Conservation (phyloP, 2,888 invertebrate genomes). For the Mesoligia furuncula region DNA sequence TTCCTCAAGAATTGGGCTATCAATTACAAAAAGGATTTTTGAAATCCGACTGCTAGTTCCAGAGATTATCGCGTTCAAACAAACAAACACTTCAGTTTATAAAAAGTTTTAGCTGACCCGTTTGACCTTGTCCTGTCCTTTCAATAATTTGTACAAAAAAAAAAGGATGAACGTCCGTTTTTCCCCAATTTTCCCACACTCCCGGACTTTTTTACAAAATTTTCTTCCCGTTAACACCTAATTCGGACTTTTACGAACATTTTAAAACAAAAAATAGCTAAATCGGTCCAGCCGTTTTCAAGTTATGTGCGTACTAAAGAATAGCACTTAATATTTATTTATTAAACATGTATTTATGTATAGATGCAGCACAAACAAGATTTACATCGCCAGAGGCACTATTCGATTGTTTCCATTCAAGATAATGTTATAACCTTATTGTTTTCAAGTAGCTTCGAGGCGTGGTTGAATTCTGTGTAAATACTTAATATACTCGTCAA, state of each 20-base stretch:
- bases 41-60: neutral
- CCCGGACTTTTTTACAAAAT: too few species aligned
- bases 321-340: neutral
- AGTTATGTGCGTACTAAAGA: neutral
- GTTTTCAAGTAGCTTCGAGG: slow-evolving; percentile 18
- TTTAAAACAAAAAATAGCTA: too few species aligned
- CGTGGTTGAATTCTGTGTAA: slow-evolving; percentile 1
- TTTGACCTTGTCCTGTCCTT: too few species aligned
- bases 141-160: too few species aligned
- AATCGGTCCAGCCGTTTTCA: neutral
- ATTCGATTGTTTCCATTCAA: slow-evolving; percentile 4
- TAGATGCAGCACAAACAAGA: slow-evolving; percentile 24
- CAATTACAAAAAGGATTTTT: neutral
- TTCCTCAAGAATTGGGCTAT: neutral
- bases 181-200: too few species aligned
- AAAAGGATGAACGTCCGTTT: too few species aligned
- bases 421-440: slow-evolving; percentile 29
- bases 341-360: slow-evolving; percentile 12
- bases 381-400: slow-evolving; percentile 26
- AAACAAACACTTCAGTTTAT: neutral
- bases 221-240: too few species aligned
- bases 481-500: neutral
- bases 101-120: too few species aligned
- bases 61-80: neutral
- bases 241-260: too few species aligned